Conservation (phyloP, 2,113 vertebrate species). For the Puffinus mauretanicus region DNA sequence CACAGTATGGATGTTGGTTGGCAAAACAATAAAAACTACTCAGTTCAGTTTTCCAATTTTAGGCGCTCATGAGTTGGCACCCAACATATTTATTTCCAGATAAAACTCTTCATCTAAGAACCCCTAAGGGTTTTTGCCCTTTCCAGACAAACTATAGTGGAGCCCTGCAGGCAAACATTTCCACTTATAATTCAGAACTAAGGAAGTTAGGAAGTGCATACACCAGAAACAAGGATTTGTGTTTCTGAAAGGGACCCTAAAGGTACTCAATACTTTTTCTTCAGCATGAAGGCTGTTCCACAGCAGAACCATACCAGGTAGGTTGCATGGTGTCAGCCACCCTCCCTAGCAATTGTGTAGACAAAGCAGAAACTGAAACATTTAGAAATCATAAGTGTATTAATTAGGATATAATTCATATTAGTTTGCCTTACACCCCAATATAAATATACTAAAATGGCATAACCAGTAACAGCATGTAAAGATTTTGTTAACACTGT, state of each 20-base stretch:
- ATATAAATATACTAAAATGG: not conserved
- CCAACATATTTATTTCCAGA: not conserved
- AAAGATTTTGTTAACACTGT: not conserved
- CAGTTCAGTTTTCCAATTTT: not conserved
- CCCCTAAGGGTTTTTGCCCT: not conserved
- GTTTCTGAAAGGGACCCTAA: not conserved
- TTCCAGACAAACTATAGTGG: not conserved
- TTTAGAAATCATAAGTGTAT: not conserved
- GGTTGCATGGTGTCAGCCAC: not conserved
- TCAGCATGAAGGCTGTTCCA: not conserved
- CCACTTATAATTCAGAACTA: not conserved
- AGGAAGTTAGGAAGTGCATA: not conserved
- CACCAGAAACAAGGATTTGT: not conserved
- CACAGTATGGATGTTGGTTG: not conserved
- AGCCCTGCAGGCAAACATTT: not conserved
- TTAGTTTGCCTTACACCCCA: not conserved
- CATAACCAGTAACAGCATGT: not conserved
- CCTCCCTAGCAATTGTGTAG: not conserved
- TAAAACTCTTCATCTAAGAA: not conserved
- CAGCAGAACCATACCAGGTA: not conserved
- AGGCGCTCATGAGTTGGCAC: not conserved
- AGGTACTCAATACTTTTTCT: not conserved
- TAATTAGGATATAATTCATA: not conserved
- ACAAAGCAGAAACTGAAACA: not conserved
- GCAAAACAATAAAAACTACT: not conserved